Percentiles rank a stretch among this genome's conserved stretches.
Conservation (phyloP, 2,888 invertebrate species). For the Elysia crispata region DNA sequence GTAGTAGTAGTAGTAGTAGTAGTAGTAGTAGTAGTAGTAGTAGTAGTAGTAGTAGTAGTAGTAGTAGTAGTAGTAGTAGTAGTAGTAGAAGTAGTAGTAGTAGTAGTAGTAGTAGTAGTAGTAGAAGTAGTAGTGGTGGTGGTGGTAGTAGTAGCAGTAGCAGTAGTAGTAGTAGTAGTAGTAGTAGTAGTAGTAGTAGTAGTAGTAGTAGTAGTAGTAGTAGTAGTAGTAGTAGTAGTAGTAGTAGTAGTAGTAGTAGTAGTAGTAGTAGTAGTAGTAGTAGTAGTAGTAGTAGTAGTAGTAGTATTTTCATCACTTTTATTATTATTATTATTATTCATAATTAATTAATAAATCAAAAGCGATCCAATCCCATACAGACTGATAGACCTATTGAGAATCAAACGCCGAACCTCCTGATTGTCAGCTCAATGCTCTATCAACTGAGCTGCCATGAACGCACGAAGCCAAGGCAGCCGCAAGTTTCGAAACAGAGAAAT, state of each 20-base stretch:
- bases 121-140: conserved; percentile 18
- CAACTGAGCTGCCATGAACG: too few relatives aligned
- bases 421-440: too few relatives aligned
- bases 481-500: too few relatives aligned
- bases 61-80: conserved; percentile 31
- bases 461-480: too few relatives aligned
- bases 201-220: neutral
- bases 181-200: conserved; percentile 13
- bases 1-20: conserved; percentile 17
- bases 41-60: conserved; percentile 35
- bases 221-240: neutral
- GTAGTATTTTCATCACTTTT: too few relatives aligned
- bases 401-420: too few relatives aligned
- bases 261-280: neutral
- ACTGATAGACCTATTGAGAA: too few relatives aligned
- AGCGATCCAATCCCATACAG: too few relatives aligned
- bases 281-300: too few relatives aligned
- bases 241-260: conserved; percentile 13
- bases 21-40: conserved; percentile 31
- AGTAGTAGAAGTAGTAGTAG: conserved; percentile 34
- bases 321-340: neutral
- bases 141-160: conserved; percentile 33
- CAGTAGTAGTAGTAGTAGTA: conserved; percentile 35
- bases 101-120: conserved; percentile 20
- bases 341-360: too few relatives aligned